Conservation (phyloP, 1,140 invertebrate species). For the Ceratosolen fusciceps region DNA sequence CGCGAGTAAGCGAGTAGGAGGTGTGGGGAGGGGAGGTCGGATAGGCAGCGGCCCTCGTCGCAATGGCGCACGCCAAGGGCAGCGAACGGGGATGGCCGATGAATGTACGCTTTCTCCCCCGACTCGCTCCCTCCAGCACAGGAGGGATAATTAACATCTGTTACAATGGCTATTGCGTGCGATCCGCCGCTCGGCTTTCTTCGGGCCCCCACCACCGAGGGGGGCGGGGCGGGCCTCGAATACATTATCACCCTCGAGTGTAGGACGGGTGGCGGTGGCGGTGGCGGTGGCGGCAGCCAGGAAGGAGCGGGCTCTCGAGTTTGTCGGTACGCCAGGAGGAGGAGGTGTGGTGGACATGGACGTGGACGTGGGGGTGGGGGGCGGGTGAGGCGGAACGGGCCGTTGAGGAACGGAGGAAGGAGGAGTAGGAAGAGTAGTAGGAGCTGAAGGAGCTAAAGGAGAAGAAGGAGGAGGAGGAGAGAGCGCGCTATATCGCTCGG, state of each 20-base stretch:
- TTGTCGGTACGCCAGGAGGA: too few relatives aligned
- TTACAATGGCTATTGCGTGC: conserved; percentile 48
- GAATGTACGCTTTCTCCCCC: conserved; percentile 11
- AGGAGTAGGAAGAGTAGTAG: too few relatives aligned
- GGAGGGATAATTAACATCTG: conserved; percentile 51
- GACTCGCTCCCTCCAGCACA: neutral
- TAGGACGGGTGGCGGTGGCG: neutral
- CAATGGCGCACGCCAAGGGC: conserved; percentile 35
- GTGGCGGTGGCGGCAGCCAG: too few relatives aligned
- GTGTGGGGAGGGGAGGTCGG: too few relatives aligned
- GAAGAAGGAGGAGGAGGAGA: neutral
- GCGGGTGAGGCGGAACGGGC: too few relatives aligned
- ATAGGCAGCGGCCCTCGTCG: neutral
- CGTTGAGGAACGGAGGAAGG: too few relatives aligned
- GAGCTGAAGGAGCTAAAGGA: too few relatives aligned
- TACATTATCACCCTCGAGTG: conserved; percentile 45
- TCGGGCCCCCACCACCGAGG: conserved; percentile 16
- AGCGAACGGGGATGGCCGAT: conserved; percentile 31
- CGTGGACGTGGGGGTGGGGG: too few relatives aligned
- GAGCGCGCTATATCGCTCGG: conserved; percentile 50
- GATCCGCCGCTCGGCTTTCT: conserved; percentile 18
- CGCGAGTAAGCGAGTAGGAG: neutral
- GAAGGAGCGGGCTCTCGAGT: too few relatives aligned
- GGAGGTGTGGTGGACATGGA: too few relatives aligned
- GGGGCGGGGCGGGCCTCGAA: conserved; percentile 40